Percentiles rank a stretch among this genome's conserved stretches.
phyloP scores from a whole-genome alignment of 2,888 invertebrate species.

The Athalia cordata region DNA sequence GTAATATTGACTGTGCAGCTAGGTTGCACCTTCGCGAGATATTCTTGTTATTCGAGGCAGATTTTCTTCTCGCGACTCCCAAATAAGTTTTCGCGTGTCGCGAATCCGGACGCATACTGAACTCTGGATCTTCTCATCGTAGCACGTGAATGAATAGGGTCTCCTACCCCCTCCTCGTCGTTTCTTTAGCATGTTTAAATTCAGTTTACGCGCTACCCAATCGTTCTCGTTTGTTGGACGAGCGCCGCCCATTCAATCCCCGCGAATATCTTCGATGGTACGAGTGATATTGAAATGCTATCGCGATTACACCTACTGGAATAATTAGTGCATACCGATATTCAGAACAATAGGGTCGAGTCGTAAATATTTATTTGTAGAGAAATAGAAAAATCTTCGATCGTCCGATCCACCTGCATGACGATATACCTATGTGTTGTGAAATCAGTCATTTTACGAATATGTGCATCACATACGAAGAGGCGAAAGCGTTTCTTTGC shows the following conservation, averaged over 20 bases:
- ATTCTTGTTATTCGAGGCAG: too few relatives aligned
- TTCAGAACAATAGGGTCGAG: too few relatives aligned
- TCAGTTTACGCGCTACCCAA: not conserved
- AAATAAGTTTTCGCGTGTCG: conserved; percentile 16
- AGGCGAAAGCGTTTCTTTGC: not conserved
- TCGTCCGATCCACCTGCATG: too few relatives aligned
- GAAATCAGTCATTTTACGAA: not conserved
- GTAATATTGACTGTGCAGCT: too few relatives aligned
- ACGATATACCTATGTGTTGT: not conserved
- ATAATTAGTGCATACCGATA: too few relatives aligned
- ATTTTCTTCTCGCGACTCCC: not conserved
- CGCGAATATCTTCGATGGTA: not conserved
- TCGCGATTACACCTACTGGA: too few relatives aligned
- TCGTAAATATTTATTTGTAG: too few relatives aligned
- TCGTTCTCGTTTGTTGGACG: not conserved
- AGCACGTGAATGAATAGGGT: conserved; percentile 41
- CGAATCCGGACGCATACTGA: conserved; percentile 24
- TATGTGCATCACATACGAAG: too few relatives aligned
- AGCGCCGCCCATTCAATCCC: not conserved
- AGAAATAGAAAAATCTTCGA: too few relatives aligned
- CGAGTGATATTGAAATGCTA: not conserved
- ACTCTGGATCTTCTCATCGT: not conserved
- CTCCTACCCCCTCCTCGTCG: conserved; percentile 14
- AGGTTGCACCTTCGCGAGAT: not conserved
- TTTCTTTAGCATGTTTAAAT: not conserved